Percentiles rank a stretch among this genome's conserved stretches.
phyloP scores from a whole-genome alignment of 2,797 vertebrate species.

The Sebastes cheni region DNA sequence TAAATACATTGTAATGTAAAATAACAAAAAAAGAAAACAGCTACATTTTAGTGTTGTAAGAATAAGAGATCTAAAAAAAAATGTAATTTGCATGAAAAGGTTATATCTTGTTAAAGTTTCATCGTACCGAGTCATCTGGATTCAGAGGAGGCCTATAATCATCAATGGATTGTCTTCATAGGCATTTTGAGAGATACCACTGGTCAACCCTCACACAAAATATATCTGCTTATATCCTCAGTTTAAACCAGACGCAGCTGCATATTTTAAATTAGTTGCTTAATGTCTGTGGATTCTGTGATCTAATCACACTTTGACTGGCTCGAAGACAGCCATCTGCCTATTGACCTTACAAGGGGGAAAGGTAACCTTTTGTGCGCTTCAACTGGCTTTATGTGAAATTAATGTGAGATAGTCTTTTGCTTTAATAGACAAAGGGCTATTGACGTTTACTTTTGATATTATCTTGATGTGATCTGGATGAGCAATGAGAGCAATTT shows the following conservation, averaged over 20 bases:
- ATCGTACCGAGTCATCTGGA: slow-evolving; percentile 43
- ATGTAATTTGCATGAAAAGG: slow-evolving; percentile 2
- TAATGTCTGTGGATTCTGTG: neutral
- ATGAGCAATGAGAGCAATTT: slow-evolving; percentile 74
- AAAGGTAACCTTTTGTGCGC: slow-evolving; percentile 10
- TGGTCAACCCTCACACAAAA: neutral
- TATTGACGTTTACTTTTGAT: slow-evolving; percentile 64
- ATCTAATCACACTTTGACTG: slow-evolving; percentile 6
- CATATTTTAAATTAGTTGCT: neutral
- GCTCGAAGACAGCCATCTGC: neutral
- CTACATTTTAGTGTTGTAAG: neutral
- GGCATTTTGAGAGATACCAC: neutral
- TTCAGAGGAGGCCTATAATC: slow-evolving; percentile 2
- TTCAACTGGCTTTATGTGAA: slow-evolving; percentile 36
- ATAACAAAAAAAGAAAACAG: neutral
- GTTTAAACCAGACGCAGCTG: slow-evolving; percentile 10
- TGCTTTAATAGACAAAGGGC: slow-evolving; percentile 51
- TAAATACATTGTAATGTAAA: neutral
- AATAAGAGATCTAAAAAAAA: neutral
- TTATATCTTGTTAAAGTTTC: neutral
- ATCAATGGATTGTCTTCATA: neutral
- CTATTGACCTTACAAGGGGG: slow-evolving; percentile 5
- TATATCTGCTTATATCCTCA: neutral
- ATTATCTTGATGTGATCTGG: slow-evolving; percentile 68
- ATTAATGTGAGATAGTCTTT: slow-evolving; percentile 30